Conservation (phyloP, 2,797 vertebrate genomes). For the Threskiornis aethiopicus region DNA sequence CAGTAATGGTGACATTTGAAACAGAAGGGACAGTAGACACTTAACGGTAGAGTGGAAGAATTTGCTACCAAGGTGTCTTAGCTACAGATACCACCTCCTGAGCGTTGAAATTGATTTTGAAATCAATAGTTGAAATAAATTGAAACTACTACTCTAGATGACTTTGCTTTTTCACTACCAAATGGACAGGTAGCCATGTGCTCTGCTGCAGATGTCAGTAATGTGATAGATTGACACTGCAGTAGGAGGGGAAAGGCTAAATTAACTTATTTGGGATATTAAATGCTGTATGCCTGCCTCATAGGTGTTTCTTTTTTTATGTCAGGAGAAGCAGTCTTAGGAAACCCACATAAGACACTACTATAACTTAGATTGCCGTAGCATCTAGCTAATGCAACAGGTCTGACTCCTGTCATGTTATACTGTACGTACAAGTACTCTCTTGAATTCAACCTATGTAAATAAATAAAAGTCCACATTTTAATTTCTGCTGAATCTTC, state of each 20-base stretch:
- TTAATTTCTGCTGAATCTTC: neutral
- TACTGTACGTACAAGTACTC: neutral
- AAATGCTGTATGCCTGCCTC: neutral
- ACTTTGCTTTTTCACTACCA: neutral
- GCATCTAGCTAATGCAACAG: neutral
- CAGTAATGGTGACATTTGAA: neutral
- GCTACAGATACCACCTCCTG: neutral
- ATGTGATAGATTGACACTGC: neutral
- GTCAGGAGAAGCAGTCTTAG: neutral
- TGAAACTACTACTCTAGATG: neutral
- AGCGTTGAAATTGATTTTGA: neutral
- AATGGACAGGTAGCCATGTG: neutral
- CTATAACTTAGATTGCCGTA: neutral
- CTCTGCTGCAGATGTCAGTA: neutral
- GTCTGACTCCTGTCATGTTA: neutral
- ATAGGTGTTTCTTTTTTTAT: neutral
- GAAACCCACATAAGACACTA: neutral
- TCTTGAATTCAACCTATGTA: neutral
- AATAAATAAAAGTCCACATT: neutral
- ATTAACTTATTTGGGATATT: neutral
- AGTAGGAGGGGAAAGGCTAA: neutral
- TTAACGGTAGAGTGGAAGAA: neutral
- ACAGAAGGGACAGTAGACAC: neutral
- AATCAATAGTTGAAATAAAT: neutral
- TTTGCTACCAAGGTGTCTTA: neutral